Conservation (phyloP, 2,113 vertebrate genomes). For the Arothron firmamentum region DNA sequence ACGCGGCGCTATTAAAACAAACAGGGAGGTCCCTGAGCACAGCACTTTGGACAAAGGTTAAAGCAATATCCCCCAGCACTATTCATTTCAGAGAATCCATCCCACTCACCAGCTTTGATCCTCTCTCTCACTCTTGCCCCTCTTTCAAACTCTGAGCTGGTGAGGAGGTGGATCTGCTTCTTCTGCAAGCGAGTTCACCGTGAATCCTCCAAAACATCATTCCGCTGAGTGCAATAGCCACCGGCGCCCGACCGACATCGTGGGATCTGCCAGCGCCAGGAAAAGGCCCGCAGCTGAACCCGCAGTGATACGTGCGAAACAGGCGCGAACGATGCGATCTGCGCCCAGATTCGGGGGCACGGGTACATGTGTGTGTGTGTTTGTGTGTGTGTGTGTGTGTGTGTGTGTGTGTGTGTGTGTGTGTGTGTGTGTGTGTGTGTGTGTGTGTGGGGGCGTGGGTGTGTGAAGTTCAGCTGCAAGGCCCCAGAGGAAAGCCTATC, state of each 20-base stretch:
- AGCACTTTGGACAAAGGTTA: conserved; percentile 74
- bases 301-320: conserved; percentile 24
- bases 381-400: conserved; percentile 4
- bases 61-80: conserved; percentile 74
- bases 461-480: conserved; percentile 49
- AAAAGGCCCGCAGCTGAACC: conserved; percentile 18
- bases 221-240: conserved; percentile 27
- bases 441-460: conserved; percentile 16
- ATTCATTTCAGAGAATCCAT: conserved; percentile 73
- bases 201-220: conserved; percentile 44
- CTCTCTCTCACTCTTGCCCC: conserved; percentile 50
- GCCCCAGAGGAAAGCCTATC: conserved; percentile 65
- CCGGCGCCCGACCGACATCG: conserved; percentile 10
- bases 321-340: conserved; percentile 26
- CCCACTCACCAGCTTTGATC: conserved; percentile 70
- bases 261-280: conserved; percentile 17
- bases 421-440: conserved; percentile 2
- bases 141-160: conserved; percentile 45
- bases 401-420: conserved; percentile 29
- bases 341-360: conserved; percentile 24
- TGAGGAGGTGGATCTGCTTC: conserved; percentile 44
- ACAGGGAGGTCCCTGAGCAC: conserved; percentile 69
- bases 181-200: conserved; percentile 38
- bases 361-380: conserved; percentile 18
- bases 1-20: conserved; percentile 72